Evolutionary conservation across 2,888 invertebrate species (phyloP).

Genomic region (Cephus spinipes): DNA sequence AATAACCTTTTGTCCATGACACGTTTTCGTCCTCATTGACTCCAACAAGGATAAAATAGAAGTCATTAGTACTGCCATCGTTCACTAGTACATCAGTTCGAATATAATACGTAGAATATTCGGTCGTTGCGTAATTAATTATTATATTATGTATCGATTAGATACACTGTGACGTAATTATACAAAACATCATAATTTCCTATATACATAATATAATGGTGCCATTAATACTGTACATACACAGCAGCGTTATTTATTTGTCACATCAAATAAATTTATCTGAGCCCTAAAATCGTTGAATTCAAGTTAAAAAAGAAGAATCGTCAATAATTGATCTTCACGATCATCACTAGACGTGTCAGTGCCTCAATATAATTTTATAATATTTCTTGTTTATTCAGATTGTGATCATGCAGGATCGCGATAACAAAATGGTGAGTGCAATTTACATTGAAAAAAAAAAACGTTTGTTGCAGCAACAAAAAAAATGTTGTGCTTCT

Average conservation of each 20-base stretch:
- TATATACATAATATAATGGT: no score
- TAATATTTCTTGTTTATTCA: slow-evolving; percentile 29
- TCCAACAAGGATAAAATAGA: background rate
- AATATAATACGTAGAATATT: no score
- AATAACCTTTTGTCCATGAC: background rate
- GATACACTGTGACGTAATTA: no score
- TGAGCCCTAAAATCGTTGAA: background rate
- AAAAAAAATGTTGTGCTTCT: background rate
- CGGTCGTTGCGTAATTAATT: no score
- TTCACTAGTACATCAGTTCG: no score
- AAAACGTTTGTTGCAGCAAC: background rate
- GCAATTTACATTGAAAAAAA: background rate
- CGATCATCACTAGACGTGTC: background rate
- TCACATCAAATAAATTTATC: no score
- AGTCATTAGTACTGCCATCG: background rate
- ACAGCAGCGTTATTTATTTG: no score
- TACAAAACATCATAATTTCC: no score
- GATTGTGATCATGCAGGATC: slow-evolving; percentile 37
- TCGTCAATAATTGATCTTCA: background rate
- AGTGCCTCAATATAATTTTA: background rate
- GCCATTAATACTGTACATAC: no score
- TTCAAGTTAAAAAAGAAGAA: background rate
- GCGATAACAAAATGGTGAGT: slow-evolving; percentile 41
- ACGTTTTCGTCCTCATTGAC: background rate
- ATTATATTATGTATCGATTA: no score